Base-by-base conservation (phyloP, 1,140 invertebrate genomes). In the Trichomalopsis sarcophagae region DNA sequence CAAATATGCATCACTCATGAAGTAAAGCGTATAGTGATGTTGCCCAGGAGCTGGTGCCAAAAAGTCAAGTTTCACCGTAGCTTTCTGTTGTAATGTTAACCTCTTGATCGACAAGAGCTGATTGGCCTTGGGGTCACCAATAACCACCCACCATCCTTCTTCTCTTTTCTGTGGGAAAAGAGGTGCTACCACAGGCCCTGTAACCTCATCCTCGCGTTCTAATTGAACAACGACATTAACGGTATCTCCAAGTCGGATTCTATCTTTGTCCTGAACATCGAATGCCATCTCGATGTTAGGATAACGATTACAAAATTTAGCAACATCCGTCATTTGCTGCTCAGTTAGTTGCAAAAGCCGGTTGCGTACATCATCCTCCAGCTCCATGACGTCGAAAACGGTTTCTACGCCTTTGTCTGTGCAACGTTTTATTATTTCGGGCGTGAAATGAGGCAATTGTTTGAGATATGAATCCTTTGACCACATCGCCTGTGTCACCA, bases 401-500 rank as follows among this genome's bases (percentile, higher is more conserved):
- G 98, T 98, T 91, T 99, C 98, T 9, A 99, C 97, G 86, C 95
- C 95, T 93, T 98, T 98, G 40, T 98, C 98, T 0, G 96, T 96
- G 90, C 98, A 99, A 7, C 97, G 93, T 90, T 98, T 98, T 81
- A 99, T 97, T 69, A 98, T 96, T 1, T 99, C 99, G 0, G 94
- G 88, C 17, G 95, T 97, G 91, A 99, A 99, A 92, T 99, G 98
- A 5, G 99, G 99, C 86, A 99, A 92, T 90, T 99, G 99, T 89
- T 99, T 98, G 73, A 99, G 94, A 91, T 99, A 99, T 0, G 98
- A 99, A 92, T 99, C 99, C 92, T 99, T 99, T 83, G 96, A 98
- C 98, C 99, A 99, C 98, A 99, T 99, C 3, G 98, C 99, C 94
- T 99, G 99, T 0, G 99, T 99, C 0, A 99, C 97, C 99, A 99